Percentiles rank a stretch among this genome's conserved stretches.
Evolutionary conservation across 2,797 vertebrate species (phyloP).

Genomic region (Falco novaeseelandiae): DNA sequence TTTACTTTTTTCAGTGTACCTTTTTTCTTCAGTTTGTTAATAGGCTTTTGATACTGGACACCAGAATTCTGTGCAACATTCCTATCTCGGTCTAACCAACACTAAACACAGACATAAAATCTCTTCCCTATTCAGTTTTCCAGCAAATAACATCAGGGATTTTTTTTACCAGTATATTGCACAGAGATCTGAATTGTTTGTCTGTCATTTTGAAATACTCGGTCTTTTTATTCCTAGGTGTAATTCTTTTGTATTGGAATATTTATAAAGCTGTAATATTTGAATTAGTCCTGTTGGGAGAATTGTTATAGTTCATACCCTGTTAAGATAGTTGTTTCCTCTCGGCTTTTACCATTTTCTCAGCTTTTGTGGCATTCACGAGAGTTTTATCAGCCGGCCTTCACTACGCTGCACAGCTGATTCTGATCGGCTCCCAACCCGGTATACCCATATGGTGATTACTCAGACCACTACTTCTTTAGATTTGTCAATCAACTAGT

Average conservation of each 20-base stretch:
- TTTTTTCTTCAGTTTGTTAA: background rate
- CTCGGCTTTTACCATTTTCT: background rate
- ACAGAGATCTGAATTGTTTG: background rate
- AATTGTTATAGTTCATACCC: background rate
- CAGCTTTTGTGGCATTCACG: background rate
- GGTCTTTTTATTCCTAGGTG: background rate
- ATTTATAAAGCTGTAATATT: background rate
- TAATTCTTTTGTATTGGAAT: background rate
- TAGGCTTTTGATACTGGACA: background rate
- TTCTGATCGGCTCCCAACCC: rapidly evolving
- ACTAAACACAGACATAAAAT: background rate
- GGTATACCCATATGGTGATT: background rate
- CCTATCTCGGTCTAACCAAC: background rate
- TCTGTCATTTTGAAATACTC: background rate
- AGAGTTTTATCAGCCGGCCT: background rate
- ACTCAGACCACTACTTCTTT: too few species aligned
- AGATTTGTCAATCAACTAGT: background rate
- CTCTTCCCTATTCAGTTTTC: background rate
- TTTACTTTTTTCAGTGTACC: background rate
- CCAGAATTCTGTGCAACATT: background rate
- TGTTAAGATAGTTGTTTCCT: background rate
- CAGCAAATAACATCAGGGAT: background rate
- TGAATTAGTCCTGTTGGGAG: background rate
- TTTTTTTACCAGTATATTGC: background rate
- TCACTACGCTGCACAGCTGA: background rate